phyloP scores from a whole-genome alignment of 2,888 invertebrate genomes.

The Polietes domitor region DNA sequence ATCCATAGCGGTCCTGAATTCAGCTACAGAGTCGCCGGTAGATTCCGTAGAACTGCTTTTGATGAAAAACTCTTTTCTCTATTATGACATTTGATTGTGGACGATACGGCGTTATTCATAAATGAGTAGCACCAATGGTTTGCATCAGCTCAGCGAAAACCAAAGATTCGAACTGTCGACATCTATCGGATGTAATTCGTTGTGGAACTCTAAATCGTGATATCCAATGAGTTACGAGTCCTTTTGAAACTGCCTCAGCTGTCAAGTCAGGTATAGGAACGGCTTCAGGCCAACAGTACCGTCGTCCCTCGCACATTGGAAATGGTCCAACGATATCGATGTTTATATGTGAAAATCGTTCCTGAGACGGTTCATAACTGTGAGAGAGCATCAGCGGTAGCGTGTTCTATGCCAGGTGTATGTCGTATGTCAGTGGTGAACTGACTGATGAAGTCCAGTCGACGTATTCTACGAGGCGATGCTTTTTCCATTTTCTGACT shows the following conservation, averaged over 20 bases:
- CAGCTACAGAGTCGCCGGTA: neutral
- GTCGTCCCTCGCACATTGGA: slow-evolving; percentile 13
- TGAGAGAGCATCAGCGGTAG: slow-evolving; percentile 23
- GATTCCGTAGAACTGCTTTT: neutral
- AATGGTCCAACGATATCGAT: slow-evolving; percentile 23
- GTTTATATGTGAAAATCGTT: slow-evolving; percentile 22
- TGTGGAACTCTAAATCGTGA: slow-evolving; percentile 47
- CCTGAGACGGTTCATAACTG: neutral
- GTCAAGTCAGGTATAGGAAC: slow-evolving; percentile 1
- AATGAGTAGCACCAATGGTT: no score
- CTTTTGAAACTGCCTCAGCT: slow-evolving; percentile 6
- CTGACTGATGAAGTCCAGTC: slow-evolving; percentile 24
- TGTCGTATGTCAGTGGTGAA: slow-evolving; percentile 33
- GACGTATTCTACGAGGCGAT: slow-evolving; percentile 11
- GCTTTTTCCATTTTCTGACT: slow-evolving; percentile 29
- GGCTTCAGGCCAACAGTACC: slow-evolving; percentile 18
- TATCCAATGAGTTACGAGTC: slow-evolving; percentile 23
- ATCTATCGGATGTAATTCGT: slow-evolving; percentile 31
- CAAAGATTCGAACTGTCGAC: neutral
- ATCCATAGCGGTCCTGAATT: neutral
- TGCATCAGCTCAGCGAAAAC: neutral
- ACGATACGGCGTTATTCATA: neutral
- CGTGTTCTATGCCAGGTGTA: slow-evolving; percentile 18
- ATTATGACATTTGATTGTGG: neutral
- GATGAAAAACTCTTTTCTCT: neutral